Base-by-base conservation (phyloP, 2,797 vertebrate species). In the Scleropages formosus region DNA sequence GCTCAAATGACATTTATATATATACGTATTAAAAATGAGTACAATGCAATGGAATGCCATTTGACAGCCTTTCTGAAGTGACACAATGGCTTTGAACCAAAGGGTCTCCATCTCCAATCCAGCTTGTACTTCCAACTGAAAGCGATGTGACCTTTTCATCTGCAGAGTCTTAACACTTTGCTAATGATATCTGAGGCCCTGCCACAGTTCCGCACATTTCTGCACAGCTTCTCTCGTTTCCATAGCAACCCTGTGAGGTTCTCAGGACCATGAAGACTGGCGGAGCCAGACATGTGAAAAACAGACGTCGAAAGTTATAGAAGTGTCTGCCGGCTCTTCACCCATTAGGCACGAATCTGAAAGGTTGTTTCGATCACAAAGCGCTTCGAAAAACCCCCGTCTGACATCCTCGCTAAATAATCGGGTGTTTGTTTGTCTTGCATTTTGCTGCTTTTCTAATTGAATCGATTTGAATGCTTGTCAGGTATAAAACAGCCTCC, bases 141-240 rank as follows among this genome's bases (percentile, higher is more conserved):
- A 49, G 44, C 49, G 61, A 46, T 3, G 46, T 64, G 72, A 74
- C 72, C 46, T 74, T 74, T 74, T 18, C 44, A 47, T 51, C 15
- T 27, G 22, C 24, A n/a, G n/a, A n/a, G n/a, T n/a, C n/a, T n/a
- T n/a, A n/a, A n/a, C n/a, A 18, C 46, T 63, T 49, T 75, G 27
- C 13, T 75, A 77, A 78, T 73, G 58, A 81, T 60, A 68, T 51
- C 65, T 31, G 16, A 49, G 46, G 15, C 78, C 47, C 49, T 69
- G 75, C 75, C 75, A 72, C 26, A 26, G 44, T 51, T 46, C 16
- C 27, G 11, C 47, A 6, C 31, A 39, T 2, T 6, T 39, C 31
- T 51, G 24, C 16, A 49, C 20, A 64, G 70, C 15, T 60, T 67
- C 27, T 47, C 60, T 49, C 56, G 75, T 77, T 7, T 39, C 58